phyloP scores from a whole-genome alignment of 2,888 invertebrate genomes.

The Malacosoma neustria region DNA sequence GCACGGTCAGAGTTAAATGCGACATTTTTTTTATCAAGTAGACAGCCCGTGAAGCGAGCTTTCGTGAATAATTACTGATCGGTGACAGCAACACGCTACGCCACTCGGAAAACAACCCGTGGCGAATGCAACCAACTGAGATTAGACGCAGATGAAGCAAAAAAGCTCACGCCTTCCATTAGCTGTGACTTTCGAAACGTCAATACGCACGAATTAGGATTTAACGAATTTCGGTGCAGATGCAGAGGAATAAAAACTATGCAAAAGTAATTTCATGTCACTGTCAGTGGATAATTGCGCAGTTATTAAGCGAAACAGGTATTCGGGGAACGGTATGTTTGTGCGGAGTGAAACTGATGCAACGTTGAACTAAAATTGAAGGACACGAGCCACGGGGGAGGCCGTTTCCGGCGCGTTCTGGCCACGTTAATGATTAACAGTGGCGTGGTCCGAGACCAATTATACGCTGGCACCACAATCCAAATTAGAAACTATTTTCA shows the following conservation, averaged over 20 bases:
- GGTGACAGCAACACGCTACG: slow-evolving; percentile 64
- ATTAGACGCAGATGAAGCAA: slow-evolving; percentile 56
- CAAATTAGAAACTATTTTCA: slow-evolving; percentile 74
- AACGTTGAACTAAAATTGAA: slow-evolving; percentile 33
- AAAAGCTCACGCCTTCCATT: slow-evolving; percentile 64
- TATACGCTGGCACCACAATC: slow-evolving; percentile 54
- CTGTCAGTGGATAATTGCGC: slow-evolving; percentile 19
- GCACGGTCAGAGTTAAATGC: slow-evolving; percentile 14
- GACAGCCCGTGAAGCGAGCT: slow-evolving; percentile 36
- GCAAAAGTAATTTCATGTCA: slow-evolving; percentile 25
- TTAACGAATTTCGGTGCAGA: slow-evolving; percentile 37
- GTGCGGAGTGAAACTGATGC: slow-evolving; percentile 3
- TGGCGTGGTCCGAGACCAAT: slow-evolving; percentile 61
- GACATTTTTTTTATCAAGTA: slow-evolving; percentile 37
- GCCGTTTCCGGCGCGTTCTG: slow-evolving; percentile 23
- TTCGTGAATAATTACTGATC: slow-evolving; percentile 64
- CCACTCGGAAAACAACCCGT: slow-evolving; percentile 57
- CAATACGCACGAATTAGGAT: slow-evolving; percentile 68
- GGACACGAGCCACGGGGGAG: slow-evolving; percentile 37
- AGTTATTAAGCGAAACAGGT: slow-evolving; percentile 18
- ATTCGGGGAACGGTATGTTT: background rate
- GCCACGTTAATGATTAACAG: slow-evolving; percentile 61
- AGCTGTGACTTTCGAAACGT: slow-evolving; percentile 61
- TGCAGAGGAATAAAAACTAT: slow-evolving; percentile 28
- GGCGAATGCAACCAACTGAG: slow-evolving; percentile 53